A percentile compares a stretch with the other conserved stretches of the same genome.
phyloP scores from a whole-genome alignment of 30 jellyfish, hydroid and myxozoan genomes.

The Morbakka virulenta region DNA sequence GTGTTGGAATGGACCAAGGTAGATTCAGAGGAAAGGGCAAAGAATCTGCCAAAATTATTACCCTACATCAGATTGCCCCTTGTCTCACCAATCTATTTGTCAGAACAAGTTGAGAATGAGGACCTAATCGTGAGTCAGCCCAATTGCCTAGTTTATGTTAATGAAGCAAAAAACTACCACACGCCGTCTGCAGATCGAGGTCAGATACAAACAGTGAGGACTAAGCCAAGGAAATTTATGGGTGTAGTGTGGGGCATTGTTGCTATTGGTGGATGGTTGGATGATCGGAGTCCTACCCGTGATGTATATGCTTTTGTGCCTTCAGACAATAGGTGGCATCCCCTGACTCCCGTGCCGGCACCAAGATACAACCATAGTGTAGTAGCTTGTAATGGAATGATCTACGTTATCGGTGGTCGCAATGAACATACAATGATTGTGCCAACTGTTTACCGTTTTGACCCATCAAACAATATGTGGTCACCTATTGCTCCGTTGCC shows the following conservation, averaged over 20 bases:
- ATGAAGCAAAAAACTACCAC: slow-evolving; percentile 65
- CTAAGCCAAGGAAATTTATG: slow-evolving; percentile 90
- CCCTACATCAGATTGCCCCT: slow-evolving; percentile 71
- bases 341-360: slow-evolving; percentile 67
- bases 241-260: slow-evolving; percentile 91
- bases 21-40: slow-evolving; percentile 55
- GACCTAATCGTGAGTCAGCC: slow-evolving; percentile 42
- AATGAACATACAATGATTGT: slow-evolving; percentile 63
- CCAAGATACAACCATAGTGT: slow-evolving; percentile 86
- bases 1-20: slow-evolving; percentile 72
- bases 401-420: slow-evolving; percentile 90
- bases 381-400: slow-evolving; percentile 85
- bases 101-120: slow-evolving; percentile 75
- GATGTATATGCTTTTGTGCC: slow-evolving; percentile 88
- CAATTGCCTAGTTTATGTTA: slow-evolving; percentile 49
- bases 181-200: slow-evolving; percentile 51
- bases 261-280: slow-evolving; percentile 91
- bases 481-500: slow-evolving; percentile 80
- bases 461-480: slow-evolving; percentile 82
- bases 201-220: slow-evolving; percentile 25
- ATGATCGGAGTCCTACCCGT: slow-evolving; percentile 55
- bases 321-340: slow-evolving; percentile 75
- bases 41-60: slow-evolving; percentile 41
- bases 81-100: slow-evolving; percentile 74
- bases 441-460: slow-evolving; percentile 86